phyloP scores from a whole-genome alignment of 2,113 vertebrate genomes.

The Jacana jacana region DNA sequence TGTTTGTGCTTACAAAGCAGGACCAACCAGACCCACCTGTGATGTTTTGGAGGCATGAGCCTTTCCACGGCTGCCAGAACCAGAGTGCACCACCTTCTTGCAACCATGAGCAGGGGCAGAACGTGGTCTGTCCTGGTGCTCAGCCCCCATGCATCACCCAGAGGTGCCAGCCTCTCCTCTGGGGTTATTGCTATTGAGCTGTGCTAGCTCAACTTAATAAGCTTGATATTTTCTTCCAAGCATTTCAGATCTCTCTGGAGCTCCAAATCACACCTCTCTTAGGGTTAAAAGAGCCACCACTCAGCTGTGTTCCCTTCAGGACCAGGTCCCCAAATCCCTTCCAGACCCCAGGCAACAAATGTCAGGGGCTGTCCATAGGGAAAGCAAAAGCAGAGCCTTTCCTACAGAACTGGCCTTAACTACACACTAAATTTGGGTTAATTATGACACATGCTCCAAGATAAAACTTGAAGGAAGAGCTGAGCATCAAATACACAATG shows the following conservation, averaged over 20 bases:
- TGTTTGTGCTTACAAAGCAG: not conserved
- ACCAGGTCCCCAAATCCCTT: not conserved
- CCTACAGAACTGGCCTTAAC: not conserved
- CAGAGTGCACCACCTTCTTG: not conserved
- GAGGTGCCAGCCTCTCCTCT: not conserved
- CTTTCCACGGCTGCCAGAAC: not conserved
- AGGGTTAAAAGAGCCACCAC: not conserved
- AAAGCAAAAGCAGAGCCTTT: not conserved
- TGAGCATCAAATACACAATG: conserved; percentile 46
- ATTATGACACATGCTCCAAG: conserved; percentile 41
- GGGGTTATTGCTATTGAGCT: not conserved
- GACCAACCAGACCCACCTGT: not conserved
- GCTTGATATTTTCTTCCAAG: not conserved
- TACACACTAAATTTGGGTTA: conserved; percentile 46
- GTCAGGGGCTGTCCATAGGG: not conserved
- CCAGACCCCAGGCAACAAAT: accelerated
- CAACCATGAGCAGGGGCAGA: not conserved
- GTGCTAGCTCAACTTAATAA: not conserved
- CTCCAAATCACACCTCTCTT: not conserved
- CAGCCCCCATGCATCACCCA: not conserved
- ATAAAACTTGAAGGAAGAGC: conserved; percentile 52
- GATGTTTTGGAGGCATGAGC: not conserved
- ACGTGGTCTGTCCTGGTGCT: not conserved
- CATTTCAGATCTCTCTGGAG: not conserved
- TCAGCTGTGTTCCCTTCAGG: not conserved